phyloP scores from a whole-genome alignment of 2,113 vertebrate species.

The Microtus oregoni region DNA sequence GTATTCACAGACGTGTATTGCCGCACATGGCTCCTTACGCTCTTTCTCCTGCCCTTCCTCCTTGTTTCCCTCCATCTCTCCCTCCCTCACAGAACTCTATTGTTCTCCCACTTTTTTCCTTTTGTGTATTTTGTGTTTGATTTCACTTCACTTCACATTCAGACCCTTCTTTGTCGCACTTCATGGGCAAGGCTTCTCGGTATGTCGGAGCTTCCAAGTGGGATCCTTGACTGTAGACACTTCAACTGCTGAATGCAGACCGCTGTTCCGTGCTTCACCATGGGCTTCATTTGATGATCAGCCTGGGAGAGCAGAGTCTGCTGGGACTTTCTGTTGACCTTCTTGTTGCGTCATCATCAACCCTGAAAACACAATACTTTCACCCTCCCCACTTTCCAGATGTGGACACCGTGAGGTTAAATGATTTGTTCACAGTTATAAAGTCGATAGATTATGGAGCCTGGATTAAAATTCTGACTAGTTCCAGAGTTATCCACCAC shows the following conservation, averaged over 20 bases:
- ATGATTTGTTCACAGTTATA: background rate
- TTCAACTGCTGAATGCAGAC: background rate
- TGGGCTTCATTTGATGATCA: background rate
- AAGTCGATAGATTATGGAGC: background rate
- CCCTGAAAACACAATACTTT: background rate
- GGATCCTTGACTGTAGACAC: background rate
- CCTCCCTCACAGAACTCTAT: background rate
- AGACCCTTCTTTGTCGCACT: background rate
- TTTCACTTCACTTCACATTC: slow-evolving; percentile 38
- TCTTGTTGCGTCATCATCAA: background rate
- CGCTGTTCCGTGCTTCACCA: background rate
- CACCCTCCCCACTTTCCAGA: background rate
- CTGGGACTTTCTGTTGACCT: background rate
- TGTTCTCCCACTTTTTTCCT: background rate
- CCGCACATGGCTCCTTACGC: background rate
- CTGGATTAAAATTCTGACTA: slow-evolving; percentile 9
- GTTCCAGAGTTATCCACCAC: background rate
- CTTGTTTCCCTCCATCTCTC: background rate
- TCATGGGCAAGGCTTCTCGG: background rate
- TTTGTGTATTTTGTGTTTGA: background rate
- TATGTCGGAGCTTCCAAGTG: background rate
- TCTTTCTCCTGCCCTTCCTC: background rate
- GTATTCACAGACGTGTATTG: background rate
- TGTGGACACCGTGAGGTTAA: background rate
- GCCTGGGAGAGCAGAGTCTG: background rate